These are phyloP conservation scores for Plebejus melissa DNA, from an alignment of 2,888 invertebrate genomes.

Conservation along the genomic window DNA sequence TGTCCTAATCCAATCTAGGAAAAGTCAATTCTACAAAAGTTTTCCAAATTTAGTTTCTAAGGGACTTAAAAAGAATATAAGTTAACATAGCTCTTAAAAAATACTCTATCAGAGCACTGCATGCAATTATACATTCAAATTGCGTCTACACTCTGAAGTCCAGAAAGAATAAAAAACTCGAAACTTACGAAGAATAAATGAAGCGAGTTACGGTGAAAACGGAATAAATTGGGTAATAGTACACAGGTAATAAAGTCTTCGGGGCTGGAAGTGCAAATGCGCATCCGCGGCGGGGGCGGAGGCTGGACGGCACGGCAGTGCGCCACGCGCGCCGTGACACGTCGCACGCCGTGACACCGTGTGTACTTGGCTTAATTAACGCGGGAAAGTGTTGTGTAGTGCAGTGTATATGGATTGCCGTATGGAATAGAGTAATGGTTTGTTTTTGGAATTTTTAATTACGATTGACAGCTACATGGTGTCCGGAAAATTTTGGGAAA, in stretches of 20 bases:
- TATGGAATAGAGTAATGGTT: slow-evolving; percentile 13
- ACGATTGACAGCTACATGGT: not conserved
- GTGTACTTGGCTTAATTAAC: slow-evolving; percentile 33
- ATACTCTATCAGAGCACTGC: slow-evolving; percentile 27
- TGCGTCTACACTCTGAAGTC: not conserved
- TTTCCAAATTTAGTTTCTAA: not conserved
- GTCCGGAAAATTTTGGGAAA: not conserved
- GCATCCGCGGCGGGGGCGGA: slow-evolving; percentile 63
- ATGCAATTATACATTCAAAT: slow-evolving; percentile 1
- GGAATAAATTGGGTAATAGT: slow-evolving; percentile 40
- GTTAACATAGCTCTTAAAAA: not conserved
- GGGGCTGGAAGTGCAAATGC: slow-evolving; percentile 61
- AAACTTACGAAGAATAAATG: slow-evolving; percentile 26
- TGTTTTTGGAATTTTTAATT: not conserved
- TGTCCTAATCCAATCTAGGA: not conserved
- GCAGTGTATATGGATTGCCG: slow-evolving; percentile 25
- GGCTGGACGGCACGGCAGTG: slow-evolving; percentile 72
- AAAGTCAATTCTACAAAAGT: not conserved
- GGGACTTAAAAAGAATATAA: not conserved
- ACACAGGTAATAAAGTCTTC: slow-evolving; percentile 39
- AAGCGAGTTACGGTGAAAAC: slow-evolving; percentile 26
- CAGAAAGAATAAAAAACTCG: not conserved
- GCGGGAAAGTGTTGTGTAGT: slow-evolving; percentile 28
- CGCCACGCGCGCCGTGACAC: slow-evolving; percentile 52
- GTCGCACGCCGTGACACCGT: slow-evolving; percentile 35